Evolutionary conservation across 2,113 vertebrate species (phyloP), one percentile per base, ranked within the genome.

Genomic region (Piaya cayana): DNA sequence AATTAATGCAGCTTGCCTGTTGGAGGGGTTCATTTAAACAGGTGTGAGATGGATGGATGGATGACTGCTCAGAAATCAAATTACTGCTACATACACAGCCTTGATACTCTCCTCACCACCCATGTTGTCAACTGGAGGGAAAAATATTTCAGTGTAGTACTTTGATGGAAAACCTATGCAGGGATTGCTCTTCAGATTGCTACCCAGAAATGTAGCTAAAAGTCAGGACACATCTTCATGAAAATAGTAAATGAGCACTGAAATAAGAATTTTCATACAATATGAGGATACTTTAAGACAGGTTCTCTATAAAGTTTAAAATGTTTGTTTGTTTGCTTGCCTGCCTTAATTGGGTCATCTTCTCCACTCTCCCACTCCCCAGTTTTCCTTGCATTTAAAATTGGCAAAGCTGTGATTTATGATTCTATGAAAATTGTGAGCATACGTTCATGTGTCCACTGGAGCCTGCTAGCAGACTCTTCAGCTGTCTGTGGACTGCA

Each of bases 11-110:
- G 26, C 52, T 79, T 3, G 8, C 62, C 39, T 55, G 19, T 75
- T 12, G 17, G 10, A 42, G 47, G 43, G 25, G 8, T 45, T 91
- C 56, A 86, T 71, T 55, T 63, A 50, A 86, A 70, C 55, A 77
- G 43, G 17, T 52, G 34, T 64, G 45, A 86, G 94, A 96, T 93
- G 67, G 85, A 94, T 93, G 67, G 85, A 94, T 92, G 71, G 88
- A 47, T 84, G 71, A 56, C 71, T 93, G 58, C 22, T 62, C 52
- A 52, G 75, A 60, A 96, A 86, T 92, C 37, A 75, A 68, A 87
- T 89, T 87, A 85, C 60, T 77, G 74, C 70, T 86, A 82, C 20
- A 45, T 67, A 60, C 20, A 56, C 78, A 95, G 56, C 67, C 34
- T 92, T 90, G 56, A 56, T 88, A 32, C 59, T 90, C 34, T 89